These are phyloP conservation scores for Cirrhinus mrigala DNA, from an alignment of 2,797 vertebrate species.

Conservation along the genomic window DNA sequence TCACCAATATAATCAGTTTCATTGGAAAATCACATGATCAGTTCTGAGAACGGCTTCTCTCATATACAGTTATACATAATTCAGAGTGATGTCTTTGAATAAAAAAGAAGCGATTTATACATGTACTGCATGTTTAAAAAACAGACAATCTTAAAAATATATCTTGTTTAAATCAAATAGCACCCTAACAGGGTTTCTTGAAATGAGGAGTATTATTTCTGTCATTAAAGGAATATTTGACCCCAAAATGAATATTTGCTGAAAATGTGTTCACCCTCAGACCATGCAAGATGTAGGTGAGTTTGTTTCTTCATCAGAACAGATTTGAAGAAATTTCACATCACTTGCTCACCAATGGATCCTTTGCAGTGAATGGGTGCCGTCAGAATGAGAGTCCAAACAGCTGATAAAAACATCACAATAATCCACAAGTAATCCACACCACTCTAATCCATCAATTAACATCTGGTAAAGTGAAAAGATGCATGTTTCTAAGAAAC, in stretches of 20 bases:
- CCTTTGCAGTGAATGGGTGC: neutral
- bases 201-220: conserved; percentile 56
- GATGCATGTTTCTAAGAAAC: neutral
- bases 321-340: neutral
- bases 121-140: conserved; percentile 65
- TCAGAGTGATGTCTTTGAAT: conserved; percentile 57
- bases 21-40: conserved; percentile 26
- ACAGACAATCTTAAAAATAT: conserved; percentile 65
- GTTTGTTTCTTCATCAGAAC: neutral
- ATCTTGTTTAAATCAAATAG: conserved; percentile 62
- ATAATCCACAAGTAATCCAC: no score
- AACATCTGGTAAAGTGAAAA: neutral
- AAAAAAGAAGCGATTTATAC: conserved; percentile 67
- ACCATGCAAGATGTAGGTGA: neutral
- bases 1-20: neutral
- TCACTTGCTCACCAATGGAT: neutral
- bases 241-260: neutral
- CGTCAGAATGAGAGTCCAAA: neutral
- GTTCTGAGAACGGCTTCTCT: conserved; percentile 39
- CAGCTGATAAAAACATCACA: neutral
- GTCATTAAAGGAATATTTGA: conserved; percentile 18
- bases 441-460: neutral
- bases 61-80: conserved; percentile 52
- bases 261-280: neutral
- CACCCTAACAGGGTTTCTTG: conserved; percentile 50